Evolutionary conservation across 2,113 vertebrate species (phyloP), one percentile per base, ranked within the genome.

Genomic region (Thamnaconus septentrionalis): DNA sequence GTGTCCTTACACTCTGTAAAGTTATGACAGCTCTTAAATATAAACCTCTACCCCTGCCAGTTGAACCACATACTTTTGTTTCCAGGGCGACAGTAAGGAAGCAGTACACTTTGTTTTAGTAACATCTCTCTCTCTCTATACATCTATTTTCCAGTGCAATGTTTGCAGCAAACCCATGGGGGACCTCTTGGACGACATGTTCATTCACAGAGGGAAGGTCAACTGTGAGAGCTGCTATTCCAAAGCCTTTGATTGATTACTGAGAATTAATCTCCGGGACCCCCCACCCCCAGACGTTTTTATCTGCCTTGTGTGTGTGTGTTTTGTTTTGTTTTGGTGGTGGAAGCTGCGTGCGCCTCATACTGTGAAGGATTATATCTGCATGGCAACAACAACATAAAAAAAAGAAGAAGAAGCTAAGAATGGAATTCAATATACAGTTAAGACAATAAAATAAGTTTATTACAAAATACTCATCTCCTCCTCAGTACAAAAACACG

Each of bases 141-240:
- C 7, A 39, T 39, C 41, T 41, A n/a, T 60, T 64, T 81, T 74
- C 5, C 85, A 96, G 95, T 96, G 95, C 51, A 93, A 82, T 0
- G 87, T 94, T 69, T 97, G 95, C 70, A 85, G 89, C 61, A 94
- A 90, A 76, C 92, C 92, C 0, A 95, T 96, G 94, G 95, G 95
- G 81, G 93, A 96, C 59, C 89, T 95, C 6, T 83, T 95, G 55
- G 68, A 90, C 81, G 92, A 86, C 61, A 94, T 95, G 88, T 97
- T 93, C 87, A 88, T 96, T 74, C 94, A 95, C 18, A 77, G 84
- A 3, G 91, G 93, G 66, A 92, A 87, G 5, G 93, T 96, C 74
- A 93, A 96, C 86, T 96, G 95, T 1, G 93, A 95, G 82, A 91
- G 70, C 79, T 97, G 95, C 87, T 96, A 96, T 5, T 71, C 88